phyloP scores from a whole-genome alignment of 2,113 vertebrate genomes.

The Aphelocoma coerulescens region DNA sequence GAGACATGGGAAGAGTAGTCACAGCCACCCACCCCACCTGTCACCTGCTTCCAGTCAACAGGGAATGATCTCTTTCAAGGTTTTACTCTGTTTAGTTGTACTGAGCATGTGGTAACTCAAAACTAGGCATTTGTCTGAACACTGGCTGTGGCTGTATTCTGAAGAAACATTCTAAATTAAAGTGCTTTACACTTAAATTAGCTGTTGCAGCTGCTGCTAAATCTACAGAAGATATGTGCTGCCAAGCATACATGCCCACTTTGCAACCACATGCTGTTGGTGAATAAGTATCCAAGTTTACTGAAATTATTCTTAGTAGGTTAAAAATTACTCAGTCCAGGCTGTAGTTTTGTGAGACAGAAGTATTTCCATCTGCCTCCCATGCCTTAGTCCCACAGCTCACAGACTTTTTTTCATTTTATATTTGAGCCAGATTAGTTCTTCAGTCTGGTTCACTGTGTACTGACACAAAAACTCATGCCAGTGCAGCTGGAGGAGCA shows the following conservation, averaged over 20 bases:
- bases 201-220: conserved; percentile 9
- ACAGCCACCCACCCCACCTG: not conserved
- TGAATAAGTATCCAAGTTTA: not conserved
- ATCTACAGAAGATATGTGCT: not conserved
- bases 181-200: conserved; percentile 14
- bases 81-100: not conserved
- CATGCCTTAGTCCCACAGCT: not conserved
- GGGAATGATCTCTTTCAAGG: not conserved
- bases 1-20: not conserved
- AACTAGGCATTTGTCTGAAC: not conserved
- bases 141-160: not conserved
- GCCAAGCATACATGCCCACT: not conserved
- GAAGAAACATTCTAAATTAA: conserved; percentile 9
- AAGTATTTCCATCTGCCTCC: conserved; percentile 4
- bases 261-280: not conserved
- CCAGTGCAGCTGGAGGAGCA: not conserved
- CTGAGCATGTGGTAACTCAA: not conserved
- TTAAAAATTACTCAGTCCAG: not conserved
- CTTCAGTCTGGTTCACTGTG: not conserved
- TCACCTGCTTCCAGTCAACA: not conserved
- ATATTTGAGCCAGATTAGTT: not conserved
- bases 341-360: not conserved
- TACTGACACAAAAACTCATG: not conserved
- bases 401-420: not conserved
- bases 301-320: not conserved